Percentiles rank a stretch among this genome's conserved stretches.
phyloP scores from a whole-genome alignment of 2,113 vertebrate genomes.

The Pangasianodon gigas region DNA sequence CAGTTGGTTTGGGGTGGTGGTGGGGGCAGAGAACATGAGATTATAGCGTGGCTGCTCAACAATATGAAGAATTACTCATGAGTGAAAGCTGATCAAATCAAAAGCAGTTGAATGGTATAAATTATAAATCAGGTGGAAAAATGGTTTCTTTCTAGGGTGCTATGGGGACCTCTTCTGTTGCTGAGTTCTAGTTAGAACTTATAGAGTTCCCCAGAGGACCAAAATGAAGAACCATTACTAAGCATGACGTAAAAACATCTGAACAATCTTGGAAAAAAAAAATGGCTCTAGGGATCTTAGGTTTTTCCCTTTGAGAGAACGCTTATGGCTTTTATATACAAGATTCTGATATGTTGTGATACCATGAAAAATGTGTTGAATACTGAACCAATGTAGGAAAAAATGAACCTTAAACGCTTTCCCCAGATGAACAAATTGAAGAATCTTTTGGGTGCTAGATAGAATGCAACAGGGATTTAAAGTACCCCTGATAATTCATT shows the following conservation, averaged over 20 bases:
- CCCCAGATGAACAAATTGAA: not conserved
- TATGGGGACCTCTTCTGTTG: not conserved
- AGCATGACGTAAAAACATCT: not conserved
- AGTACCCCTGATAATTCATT: not conserved
- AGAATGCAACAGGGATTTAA: not conserved
- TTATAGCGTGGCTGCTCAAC: not conserved
- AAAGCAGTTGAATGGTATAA: too few relatives aligned
- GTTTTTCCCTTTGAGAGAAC: not conserved
- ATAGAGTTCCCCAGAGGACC: not conserved
- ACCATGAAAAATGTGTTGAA: not conserved
- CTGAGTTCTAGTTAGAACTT: not conserved
- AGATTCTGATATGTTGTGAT: not conserved
- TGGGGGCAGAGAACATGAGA: not conserved
- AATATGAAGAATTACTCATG: slow-evolving; percentile 21
- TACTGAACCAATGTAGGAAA: not conserved
- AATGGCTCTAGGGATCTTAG: not conserved
- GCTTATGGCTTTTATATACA: not conserved
- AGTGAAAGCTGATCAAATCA: slow-evolving; percentile 4
- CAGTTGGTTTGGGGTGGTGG: not conserved
- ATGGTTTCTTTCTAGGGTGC: not conserved
- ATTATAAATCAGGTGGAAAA: not conserved
- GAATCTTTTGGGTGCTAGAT: not conserved
- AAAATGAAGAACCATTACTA: not conserved
- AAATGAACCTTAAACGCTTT: not conserved
- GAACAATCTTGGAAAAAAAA: not conserved